A percentile compares a stretch with the other conserved stretches of the same genome.
Conservation (phyloP, 1,140 invertebrate species). For the Euglossa dilemma region DNA sequence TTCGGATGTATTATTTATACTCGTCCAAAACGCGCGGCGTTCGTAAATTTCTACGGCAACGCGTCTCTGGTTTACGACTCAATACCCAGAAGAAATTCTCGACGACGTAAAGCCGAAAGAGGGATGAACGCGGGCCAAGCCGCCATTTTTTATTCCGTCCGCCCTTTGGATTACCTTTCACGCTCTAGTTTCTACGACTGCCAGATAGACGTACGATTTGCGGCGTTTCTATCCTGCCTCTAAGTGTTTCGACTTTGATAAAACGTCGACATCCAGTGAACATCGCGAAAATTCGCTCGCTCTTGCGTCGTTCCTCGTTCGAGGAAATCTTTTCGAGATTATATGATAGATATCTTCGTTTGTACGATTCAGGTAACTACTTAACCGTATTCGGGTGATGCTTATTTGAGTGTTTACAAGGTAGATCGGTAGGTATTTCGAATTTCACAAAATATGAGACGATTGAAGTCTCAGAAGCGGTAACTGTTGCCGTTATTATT, state of each 20-base stretch:
- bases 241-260: background rate
- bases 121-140: background rate
- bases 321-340: too few species aligned
- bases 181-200: background rate
- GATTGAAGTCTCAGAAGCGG: too few species aligned
- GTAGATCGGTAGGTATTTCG: too few species aligned
- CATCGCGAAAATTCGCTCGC: too few species aligned
- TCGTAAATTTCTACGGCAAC: conserved; percentile 15
- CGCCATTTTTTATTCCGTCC: background rate
- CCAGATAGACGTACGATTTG: background rate
- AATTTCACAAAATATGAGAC: too few species aligned
- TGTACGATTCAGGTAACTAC: too few species aligned
- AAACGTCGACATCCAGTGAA: background rate
- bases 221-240: background rate
- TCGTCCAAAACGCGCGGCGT: background rate
- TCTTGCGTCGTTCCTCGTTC: too few species aligned
- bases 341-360: too few species aligned
- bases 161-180: background rate
- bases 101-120: background rate
- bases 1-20: conserved; percentile 13
- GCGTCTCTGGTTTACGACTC: background rate
- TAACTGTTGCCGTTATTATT: too few species aligned
- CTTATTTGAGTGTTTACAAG: too few species aligned
- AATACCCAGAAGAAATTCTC: conserved; percentile 11
- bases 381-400: too few species aligned